These are phyloP conservation scores for Spheniscus humboldti DNA, from an alignment of 2,797 vertebrate species.

Conservation along the genomic window DNA sequence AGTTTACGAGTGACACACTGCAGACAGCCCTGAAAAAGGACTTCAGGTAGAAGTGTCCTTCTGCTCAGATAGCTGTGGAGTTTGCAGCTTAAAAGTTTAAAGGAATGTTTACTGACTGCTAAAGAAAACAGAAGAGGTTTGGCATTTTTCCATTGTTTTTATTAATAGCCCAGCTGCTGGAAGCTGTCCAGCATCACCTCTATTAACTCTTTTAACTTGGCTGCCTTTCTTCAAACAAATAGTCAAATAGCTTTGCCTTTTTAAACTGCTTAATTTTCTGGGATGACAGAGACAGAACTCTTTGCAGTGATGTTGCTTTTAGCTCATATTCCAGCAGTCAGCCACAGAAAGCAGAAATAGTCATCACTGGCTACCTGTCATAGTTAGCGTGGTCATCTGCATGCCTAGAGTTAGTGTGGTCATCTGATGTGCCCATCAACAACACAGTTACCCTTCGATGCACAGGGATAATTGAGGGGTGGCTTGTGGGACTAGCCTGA, in stretches of 20 bases:
- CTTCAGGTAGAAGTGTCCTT: not conserved
- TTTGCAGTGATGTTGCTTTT: not conserved
- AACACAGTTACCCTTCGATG: not conserved
- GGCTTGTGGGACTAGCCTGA: not conserved
- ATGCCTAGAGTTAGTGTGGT: not conserved
- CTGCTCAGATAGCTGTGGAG: not conserved
- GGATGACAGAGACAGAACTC: not conserved
- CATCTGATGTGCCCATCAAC: not conserved
- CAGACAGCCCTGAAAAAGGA: not conserved
- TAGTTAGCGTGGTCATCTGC: not conserved
- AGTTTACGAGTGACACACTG: not conserved
- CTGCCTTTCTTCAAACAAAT: not conserved
- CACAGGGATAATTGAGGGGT: not conserved
- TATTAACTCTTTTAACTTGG: constrained; percentile 39
- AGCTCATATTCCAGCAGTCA: not conserved
- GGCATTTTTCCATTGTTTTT: constrained; percentile 44
- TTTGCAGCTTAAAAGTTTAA: not conserved
- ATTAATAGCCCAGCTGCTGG: constrained; percentile 46
- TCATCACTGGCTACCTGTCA: not conserved
- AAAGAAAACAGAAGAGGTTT: constrained; percentile 24
- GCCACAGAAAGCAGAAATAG: not conserved
- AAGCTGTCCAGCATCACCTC: constrained; percentile 36
- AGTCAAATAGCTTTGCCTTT: constrained; percentile 1
- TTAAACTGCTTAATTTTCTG: not conserved
- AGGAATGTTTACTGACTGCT: constrained; percentile 31